Evolutionary conservation across 1,140 invertebrate species (phyloP).

Genomic region (Drosophila trapezifrons): DNA sequence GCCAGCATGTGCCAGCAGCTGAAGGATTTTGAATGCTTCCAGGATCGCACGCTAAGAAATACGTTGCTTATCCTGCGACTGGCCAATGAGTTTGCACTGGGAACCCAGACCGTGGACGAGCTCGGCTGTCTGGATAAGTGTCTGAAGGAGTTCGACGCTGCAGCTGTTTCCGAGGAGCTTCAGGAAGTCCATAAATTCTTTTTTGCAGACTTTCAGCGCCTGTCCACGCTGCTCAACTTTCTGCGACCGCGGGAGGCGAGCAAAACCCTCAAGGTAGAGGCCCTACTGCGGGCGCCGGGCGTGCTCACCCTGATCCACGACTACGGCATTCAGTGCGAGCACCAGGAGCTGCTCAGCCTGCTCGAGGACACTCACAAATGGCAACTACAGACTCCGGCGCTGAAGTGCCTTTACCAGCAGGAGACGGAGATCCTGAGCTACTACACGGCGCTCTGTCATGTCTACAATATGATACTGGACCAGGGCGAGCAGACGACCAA

Average conservation of each 20-base stretch:
- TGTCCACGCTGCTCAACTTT: constrained; percentile 60
- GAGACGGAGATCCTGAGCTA: constrained; percentile 68
- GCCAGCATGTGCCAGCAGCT: constrained; percentile 57
- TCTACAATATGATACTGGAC: constrained; percentile 67
- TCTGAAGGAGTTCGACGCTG: constrained; percentile 47
- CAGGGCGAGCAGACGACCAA: constrained; percentile 39
- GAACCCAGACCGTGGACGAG: constrained; percentile 59
- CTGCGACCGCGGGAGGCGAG: constrained; percentile 44
- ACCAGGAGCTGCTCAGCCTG: constrained; percentile 43
- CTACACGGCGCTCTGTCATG: constrained; percentile 54
- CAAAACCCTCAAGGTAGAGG: constrained; percentile 61
- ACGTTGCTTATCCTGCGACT: constrained; percentile 69
- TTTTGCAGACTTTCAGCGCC: constrained; percentile 72
- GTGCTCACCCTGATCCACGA: constrained; percentile 65
- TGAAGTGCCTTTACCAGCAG: constrained; percentile 47
- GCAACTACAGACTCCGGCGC: constrained; percentile 60
- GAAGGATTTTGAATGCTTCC: constrained; percentile 53
- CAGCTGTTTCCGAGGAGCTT: constrained; percentile 47
- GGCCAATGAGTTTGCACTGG: constrained; percentile 66
- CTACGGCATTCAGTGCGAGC: constrained; percentile 54
- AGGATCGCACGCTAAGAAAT: constrained; percentile 60
- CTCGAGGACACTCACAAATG: constrained; percentile 64
- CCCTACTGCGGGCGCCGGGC: constrained; percentile 54
- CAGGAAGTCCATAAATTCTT: constrained; percentile 70
- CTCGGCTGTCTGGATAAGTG: constrained; percentile 54